phyloP scores from a whole-genome alignment of 1,140 invertebrate species.

The Listronotus oregonensis region DNA sequence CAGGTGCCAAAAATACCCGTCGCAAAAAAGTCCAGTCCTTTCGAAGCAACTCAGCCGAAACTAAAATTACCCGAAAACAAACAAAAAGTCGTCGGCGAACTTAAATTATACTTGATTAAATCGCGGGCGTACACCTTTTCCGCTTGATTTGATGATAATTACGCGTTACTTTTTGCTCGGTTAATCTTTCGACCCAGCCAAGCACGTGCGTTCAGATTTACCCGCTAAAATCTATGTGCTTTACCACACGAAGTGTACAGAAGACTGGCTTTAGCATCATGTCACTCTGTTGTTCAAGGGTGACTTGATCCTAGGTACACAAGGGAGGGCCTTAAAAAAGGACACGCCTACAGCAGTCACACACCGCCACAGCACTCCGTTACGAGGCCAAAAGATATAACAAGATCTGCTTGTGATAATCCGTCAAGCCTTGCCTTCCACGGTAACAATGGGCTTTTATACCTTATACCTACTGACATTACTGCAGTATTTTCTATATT shows the following conservation, averaged over 20 bases:
- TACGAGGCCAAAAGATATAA: constrained; percentile 22
- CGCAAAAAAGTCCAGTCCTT: constrained; percentile 16
- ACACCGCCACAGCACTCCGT: constrained; percentile 7
- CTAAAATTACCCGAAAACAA: constrained; percentile 34
- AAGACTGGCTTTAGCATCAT: constrained; percentile 54
- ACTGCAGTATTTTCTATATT: neutral
- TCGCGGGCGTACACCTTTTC: constrained; percentile 48
- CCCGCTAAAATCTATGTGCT: constrained; percentile 44
- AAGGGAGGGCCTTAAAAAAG: constrained; percentile 36
- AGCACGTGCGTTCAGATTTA: constrained; percentile 45
- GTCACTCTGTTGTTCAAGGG: constrained; percentile 54
- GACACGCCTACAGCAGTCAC: constrained; percentile 43
- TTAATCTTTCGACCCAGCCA: constrained; percentile 38
- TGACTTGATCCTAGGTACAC: constrained; percentile 53
- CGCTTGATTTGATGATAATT: constrained; percentile 51
- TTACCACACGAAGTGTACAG: constrained; percentile 52
- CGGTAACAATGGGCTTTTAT: constrained; percentile 2
- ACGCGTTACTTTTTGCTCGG: constrained; percentile 43
- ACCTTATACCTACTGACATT: too few relatives aligned
- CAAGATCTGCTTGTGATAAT: constrained; percentile 14
- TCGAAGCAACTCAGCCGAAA: constrained; percentile 10
- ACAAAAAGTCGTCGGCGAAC: constrained; percentile 22
- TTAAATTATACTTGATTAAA: constrained; percentile 41
- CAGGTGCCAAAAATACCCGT: constrained; percentile 7
- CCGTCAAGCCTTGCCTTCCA: constrained; percentile 9